phyloP scores from a whole-genome alignment of 2,113 vertebrate genomes.

The Shinisaurus crocodilurus region DNA sequence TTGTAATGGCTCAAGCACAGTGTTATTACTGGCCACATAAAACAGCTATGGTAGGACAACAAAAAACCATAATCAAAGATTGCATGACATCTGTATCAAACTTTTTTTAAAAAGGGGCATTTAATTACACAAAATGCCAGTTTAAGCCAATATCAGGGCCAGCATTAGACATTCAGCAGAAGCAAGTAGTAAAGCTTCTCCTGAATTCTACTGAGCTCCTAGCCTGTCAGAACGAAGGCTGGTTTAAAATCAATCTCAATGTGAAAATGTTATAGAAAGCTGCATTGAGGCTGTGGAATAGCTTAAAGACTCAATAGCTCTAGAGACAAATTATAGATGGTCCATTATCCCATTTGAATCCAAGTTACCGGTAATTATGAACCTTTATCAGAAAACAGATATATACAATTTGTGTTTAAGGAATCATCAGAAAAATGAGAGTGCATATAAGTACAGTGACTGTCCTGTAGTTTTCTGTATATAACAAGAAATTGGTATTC shows the following conservation, averaged over 20 bases:
- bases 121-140: neutral
- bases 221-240: too few species aligned
- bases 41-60: too few species aligned
- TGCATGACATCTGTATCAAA: too few species aligned
- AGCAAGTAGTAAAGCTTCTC: too few species aligned
- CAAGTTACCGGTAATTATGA: neutral
- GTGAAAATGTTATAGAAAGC: too few species aligned
- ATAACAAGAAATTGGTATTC: neutral
- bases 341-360: neutral
- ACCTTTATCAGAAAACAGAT: neutral
- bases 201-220: too few species aligned
- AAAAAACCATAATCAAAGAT: too few species aligned
- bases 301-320: too few species aligned
- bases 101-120: neutral
- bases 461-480: neutral
- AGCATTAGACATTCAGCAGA: neutral
- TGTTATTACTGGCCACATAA: neutral
- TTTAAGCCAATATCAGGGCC: neutral
- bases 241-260: too few species aligned
- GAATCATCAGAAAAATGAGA: neutral
- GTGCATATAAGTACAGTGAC: too few species aligned
- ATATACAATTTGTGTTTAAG: neutral
- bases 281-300: too few species aligned
- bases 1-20: neutral
- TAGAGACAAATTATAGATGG: neutral